A percentile compares a stretch with the other conserved stretches of the same genome.
phyloP scores from a whole-genome alignment of 1,140 invertebrate genomes.

The Diorhabda elongata region DNA sequence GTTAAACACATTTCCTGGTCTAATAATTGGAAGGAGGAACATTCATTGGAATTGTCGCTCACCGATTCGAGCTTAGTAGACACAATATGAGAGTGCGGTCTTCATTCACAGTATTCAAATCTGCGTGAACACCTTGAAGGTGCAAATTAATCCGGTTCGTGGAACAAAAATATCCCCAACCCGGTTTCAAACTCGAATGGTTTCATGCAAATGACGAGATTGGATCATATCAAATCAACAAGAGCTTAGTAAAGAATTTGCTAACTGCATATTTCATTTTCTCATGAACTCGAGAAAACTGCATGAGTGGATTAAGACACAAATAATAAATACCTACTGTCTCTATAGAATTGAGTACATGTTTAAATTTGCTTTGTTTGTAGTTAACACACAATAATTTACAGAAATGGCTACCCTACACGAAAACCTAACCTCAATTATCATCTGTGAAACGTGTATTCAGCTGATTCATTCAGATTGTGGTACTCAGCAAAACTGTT shows the following conservation, averaged over 20 bases:
- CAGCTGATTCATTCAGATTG: too few relatives aligned
- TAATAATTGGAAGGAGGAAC: conserved; percentile 1
- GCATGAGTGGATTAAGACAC: neutral
- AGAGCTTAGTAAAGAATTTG: conserved; percentile 7
- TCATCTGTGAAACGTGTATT: too few relatives aligned
- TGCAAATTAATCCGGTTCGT: conserved; percentile 38
- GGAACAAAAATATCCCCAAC: conserved; percentile 38
- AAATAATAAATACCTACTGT: neutral
- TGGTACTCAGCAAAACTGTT: too few relatives aligned
- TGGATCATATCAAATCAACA: conserved; percentile 23
- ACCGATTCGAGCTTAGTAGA: conserved; percentile 7
- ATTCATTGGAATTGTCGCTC: conserved; percentile 9
- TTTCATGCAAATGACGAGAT: conserved; percentile 34
- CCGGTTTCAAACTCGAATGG: conserved; percentile 36
- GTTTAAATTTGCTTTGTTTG: too few relatives aligned
- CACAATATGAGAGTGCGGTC: conserved; percentile 5
- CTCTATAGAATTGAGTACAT: neutral
- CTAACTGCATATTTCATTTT: conserved; percentile 12
- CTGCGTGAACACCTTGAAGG: conserved; percentile 39
- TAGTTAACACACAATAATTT: too few relatives aligned
- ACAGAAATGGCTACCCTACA: too few relatives aligned
- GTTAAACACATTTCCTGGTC: neutral
- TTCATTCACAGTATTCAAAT: conserved; percentile 38
- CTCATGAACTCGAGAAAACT: neutral
- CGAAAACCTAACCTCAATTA: too few relatives aligned